Evolutionary conservation across 2,797 vertebrate genomes (phyloP).

Genomic region (Semaprochilodus insignis): DNA sequence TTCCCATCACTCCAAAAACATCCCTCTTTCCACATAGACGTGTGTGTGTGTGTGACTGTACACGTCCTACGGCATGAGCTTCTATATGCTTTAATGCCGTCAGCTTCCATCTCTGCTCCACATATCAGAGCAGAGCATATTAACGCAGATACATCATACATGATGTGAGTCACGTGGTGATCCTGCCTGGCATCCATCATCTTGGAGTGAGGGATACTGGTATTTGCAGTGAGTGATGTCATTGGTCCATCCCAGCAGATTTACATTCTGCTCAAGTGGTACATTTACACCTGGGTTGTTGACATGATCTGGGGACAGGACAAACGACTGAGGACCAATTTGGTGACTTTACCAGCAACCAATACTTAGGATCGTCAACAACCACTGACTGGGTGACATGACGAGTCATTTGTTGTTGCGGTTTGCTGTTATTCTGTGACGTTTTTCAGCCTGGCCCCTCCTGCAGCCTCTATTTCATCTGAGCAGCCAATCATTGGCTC

Average conservation of each 20-base stretch:
- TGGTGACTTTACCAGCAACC: too few relatives aligned
- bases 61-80: neutral
- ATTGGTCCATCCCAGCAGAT: neutral
- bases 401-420: neutral
- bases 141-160: conserved; percentile 61
- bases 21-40: neutral
- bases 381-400: neutral
- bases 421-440: neutral
- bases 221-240: neutral
- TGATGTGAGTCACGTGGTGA: neutral
- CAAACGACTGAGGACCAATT: too few relatives aligned
- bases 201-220: neutral
- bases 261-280: neutral
- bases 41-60: conserved; percentile 4
- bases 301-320: too few relatives aligned
- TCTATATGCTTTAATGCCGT: conserved; percentile 29
- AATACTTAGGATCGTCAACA: too few relatives aligned
- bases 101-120: neutral
- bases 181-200: neutral
- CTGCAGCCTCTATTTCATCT: conserved; percentile 66
- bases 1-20: conserved; percentile 7
- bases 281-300: neutral
- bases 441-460: conserved; percentile 50
- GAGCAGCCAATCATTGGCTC: conserved; percentile 32
- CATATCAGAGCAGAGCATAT: conserved; percentile 32